phyloP scores from a whole-genome alignment of 37 sponge, comb jelly and placozoan species.

The Sycon ciliatum region DNA sequence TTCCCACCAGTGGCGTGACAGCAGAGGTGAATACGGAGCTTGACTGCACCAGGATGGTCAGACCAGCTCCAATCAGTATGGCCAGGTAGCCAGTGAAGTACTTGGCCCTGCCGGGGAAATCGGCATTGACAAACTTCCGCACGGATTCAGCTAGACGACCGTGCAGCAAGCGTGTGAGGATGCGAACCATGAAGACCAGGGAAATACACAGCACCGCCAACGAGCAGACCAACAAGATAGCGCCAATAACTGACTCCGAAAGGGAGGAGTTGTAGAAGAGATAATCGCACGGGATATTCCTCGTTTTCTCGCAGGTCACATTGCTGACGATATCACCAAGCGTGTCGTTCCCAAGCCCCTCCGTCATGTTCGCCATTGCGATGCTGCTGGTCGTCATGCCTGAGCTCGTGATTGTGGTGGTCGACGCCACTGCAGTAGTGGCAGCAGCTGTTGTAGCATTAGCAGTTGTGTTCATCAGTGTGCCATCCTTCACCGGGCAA shows the following conservation, averaged over 20 bases:
- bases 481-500: no score
- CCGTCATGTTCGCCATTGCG: no score
- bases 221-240: slow-evolving; percentile 19
- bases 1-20: slow-evolving; percentile 36
- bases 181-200: slow-evolving; percentile 27
- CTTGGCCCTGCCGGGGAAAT: slow-evolving; percentile 22
- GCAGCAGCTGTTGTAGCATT: no score
- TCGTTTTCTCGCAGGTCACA: background rate
- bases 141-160: slow-evolving; percentile 33
- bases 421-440: no score
- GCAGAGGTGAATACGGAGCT: slow-evolving; percentile 40
- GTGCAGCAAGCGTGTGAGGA: slow-evolving; percentile 21
- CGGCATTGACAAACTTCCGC: slow-evolving; percentile 33
- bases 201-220: slow-evolving; percentile 28
- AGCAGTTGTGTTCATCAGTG: no score
- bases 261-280: background rate
- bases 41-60: slow-evolving; percentile 40
- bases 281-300: background rate
- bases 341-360: no score
- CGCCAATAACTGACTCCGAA: slow-evolving; percentile 20
- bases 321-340: no score
- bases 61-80: slow-evolving; percentile 32
- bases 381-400: no score
- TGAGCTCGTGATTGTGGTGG: no score
- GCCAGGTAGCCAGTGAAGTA: slow-evolving; percentile 37